Evolutionary conservation across 2,888 invertebrate species (phyloP).

Genomic region (Acanthosoma haemorrhoidale): DNA sequence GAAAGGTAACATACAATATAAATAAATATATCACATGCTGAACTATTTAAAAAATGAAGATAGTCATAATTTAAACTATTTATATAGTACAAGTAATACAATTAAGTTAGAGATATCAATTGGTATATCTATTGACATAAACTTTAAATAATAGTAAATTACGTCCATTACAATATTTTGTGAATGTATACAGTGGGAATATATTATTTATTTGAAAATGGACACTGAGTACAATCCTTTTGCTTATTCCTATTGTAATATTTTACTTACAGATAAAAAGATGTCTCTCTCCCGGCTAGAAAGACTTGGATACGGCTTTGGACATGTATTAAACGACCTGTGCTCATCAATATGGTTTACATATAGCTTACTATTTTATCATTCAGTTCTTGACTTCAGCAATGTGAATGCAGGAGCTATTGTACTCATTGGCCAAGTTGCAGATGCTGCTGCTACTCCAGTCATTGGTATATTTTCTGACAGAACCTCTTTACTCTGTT

Average conservation of each 20-base stretch:
- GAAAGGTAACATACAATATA: too few species aligned
- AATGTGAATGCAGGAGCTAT: slow-evolving; percentile 53
- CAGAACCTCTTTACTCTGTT: slow-evolving; percentile 35
- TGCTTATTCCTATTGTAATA: not conserved
- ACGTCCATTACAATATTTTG: too few species aligned
- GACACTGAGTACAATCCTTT: too few species aligned
- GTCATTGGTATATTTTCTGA: slow-evolving; percentile 83
- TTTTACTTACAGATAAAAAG: slow-evolving; percentile 31
- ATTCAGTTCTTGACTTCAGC: slow-evolving; percentile 52
- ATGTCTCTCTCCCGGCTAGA: slow-evolving; percentile 36
- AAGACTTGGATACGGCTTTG: slow-evolving; percentile 62
- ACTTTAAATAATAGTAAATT: too few species aligned
- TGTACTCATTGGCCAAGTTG: slow-evolving; percentile 65
- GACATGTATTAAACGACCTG: slow-evolving; percentile 86
- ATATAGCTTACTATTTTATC: slow-evolving; percentile 78
- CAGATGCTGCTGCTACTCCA: slow-evolving; percentile 62
- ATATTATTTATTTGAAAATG: too few species aligned
- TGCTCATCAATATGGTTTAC: slow-evolving; percentile 94
- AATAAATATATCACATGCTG: too few species aligned
- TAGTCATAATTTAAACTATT: too few species aligned
- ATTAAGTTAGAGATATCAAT: too few species aligned
- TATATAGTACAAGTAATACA: too few species aligned
- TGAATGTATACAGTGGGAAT: too few species aligned
- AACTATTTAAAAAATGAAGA: too few species aligned
- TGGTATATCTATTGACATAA: too few species aligned